phyloP scores from a whole-genome alignment of 2,888 invertebrate genomes.

The Piscicola geometra region DNA sequence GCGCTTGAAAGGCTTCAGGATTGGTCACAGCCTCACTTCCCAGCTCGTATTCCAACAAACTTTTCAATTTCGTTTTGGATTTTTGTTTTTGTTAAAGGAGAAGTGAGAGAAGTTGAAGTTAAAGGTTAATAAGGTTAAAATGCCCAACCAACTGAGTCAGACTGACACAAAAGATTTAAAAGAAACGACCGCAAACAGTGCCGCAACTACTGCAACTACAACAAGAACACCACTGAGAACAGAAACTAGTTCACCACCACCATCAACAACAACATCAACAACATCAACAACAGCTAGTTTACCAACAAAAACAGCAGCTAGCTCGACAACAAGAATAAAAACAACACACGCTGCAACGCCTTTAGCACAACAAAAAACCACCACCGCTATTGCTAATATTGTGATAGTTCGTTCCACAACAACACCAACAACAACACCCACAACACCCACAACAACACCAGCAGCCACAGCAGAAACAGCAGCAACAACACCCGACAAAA shows the following conservation, averaged over 20 bases:
- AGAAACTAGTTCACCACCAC: neutral
- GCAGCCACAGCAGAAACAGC: neutral
- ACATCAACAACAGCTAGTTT: neutral
- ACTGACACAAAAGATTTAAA: neutral
- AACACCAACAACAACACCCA: neutral
- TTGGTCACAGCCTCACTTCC: too few species aligned
- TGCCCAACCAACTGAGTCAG: too few species aligned
- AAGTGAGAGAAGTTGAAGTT: too few species aligned
- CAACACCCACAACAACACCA: constrained; percentile 10
- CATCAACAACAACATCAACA: neutral
- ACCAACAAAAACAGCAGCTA: neutral
- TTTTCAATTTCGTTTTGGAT: too few species aligned
- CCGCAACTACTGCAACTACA: neutral
- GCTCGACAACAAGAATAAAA: neutral
- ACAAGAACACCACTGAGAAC: neutral
- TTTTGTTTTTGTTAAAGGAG: too few species aligned
- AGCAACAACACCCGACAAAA: constrained; percentile 18
- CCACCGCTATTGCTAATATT: too few species aligned
- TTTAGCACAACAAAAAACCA: neutral
- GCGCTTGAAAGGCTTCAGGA: too few species aligned
- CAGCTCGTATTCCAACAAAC: too few species aligned
- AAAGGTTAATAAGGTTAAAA: too few species aligned
- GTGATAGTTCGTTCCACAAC: too few species aligned
- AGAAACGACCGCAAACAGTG: neutral
- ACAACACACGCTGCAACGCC: neutral